Evolutionary conservation across 2,888 invertebrate genomes (phyloP), one percentile per base, ranked within the genome.

Genomic region (Blera fallax): DNA sequence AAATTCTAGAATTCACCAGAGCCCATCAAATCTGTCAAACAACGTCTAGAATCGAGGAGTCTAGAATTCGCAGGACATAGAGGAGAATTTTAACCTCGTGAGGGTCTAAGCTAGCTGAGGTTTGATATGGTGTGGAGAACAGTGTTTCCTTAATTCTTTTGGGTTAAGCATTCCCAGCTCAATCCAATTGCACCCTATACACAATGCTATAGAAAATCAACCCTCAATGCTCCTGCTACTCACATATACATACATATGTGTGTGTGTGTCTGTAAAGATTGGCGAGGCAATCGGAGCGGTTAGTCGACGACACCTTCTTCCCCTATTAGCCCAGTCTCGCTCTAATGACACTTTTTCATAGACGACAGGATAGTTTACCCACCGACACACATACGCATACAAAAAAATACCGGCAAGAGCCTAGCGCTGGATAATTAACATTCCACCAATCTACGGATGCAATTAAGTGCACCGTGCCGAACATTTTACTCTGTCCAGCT

Each of bases 401-500:
- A 27, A n/a, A 5, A 29, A n/a, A n/a, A n/a, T n/a, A 52, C 10
- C 4, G 14, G 21, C 7, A 7, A 54, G 6, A n/a, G 72, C 37
- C 62, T 50, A 45, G 65, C 37, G 10, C 40, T 29, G 52, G 60
- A 62, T 78, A 78, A 78, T 70, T 78, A 70, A 70, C 69, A 69
- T 78, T 78, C 62, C 32, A 62, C 69, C 77, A 70, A 69, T 78
- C 77, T 62, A 62, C 77, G 69, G 69, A 62, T 52, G 69, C 77
- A 78, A 70, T 78, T 78, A 78, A 78, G 69, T 70, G 77, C 69
- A 62, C 43, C 77, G 77, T 78, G 52, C 52, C 34, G 69, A 78
- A 62, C 58, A 77, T 69, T 69, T 77, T 77, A 52, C 69, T 50
- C 27, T 18, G 24, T 18, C 4, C n/a, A 32, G 45, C 65, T 24